Base-by-base conservation (phyloP, 2,797 vertebrate species). In the Erpetoichthys calabaricus region DNA sequence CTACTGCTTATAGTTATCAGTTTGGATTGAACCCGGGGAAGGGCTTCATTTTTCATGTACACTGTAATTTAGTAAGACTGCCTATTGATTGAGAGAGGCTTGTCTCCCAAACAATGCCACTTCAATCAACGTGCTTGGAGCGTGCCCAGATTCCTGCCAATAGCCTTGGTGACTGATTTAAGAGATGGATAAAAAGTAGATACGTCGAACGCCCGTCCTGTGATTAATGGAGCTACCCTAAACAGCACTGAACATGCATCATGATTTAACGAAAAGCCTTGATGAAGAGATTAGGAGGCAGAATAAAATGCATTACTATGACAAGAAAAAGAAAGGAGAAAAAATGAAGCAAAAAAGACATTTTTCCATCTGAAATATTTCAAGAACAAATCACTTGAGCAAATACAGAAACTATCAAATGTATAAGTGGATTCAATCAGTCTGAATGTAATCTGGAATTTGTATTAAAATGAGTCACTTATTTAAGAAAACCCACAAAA, bases 161-260 rank as follows among this genome's bases (percentile, higher is more conserved):
- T 89, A 89, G 79, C 84, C 84, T 80, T 85, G 86, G 74, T 77
- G 83, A 86, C 82, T 91, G 89, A 91, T 85, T 90, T 85, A 87
- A 90, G 84, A 91, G 89, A 90, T 79, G 82, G 89, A 89, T 89
- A 87, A 86, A 88, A 87, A 85, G 84, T 68, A 86, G 84, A 87
- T 85, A 86, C 76, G 78, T 82, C 79, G 65, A 89, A 88, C 81
- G 82, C 76, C 88, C 82, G 84, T 76, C 73, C 80, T 68, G 73
- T 86, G 86, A 92, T 90, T 90, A 91, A 94, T 85, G 82, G 88
- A 78, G 75, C 81, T 72, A 78, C 81, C 85, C 79, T 79, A 87
- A 86, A 85, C 83, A 85, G 80, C 81, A 81, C 80, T 81, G 85
- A 87, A 89, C 83, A 71, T 75, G 71, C 86, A 90, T 91, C 88